Conservation (phyloP, 2,888 invertebrate species). For the Mayetiola destructor region DNA sequence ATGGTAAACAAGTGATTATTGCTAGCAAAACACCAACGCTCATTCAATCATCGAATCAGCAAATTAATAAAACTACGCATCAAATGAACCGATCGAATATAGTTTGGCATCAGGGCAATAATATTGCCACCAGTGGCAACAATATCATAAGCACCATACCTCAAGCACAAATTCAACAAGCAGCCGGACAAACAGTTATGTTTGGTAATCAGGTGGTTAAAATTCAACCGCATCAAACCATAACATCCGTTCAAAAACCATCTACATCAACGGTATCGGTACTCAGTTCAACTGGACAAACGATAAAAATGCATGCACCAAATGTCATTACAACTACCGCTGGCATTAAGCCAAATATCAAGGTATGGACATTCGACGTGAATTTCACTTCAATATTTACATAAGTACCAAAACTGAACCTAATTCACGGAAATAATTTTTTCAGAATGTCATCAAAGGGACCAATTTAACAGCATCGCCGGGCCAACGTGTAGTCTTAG, state of each 20-base stretch:
- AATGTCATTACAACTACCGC: slow-evolving; percentile 18
- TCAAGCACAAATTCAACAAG: background rate
- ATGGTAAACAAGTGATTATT: slow-evolving; percentile 42
- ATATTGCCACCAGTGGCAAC: slow-evolving; percentile 19
- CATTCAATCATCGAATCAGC: slow-evolving; percentile 24
- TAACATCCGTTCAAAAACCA: background rate
- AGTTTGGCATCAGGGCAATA: slow-evolving; percentile 25
- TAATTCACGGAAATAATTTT: background rate
- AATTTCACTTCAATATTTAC: too few species aligned
- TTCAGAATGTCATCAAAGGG: slow-evolving; percentile 21
- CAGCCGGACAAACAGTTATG: slow-evolving; percentile 32
- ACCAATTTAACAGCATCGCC: slow-evolving; percentile 24
- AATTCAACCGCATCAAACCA: slow-evolving; percentile 7
- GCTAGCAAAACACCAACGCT: slow-evolving; percentile 35
- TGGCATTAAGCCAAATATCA: background rate
- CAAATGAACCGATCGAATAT: slow-evolving; percentile 31
- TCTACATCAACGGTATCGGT: slow-evolving; percentile 16
- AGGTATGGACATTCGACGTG: slow-evolving; percentile 2
- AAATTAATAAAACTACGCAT: slow-evolving; percentile 18
- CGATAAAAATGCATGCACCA: slow-evolving; percentile 27
- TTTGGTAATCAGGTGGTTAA: slow-evolving; percentile 33
- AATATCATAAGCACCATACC: slow-evolving; percentile 28
- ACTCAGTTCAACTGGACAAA: slow-evolving; percentile 27
- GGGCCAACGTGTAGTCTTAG: slow-evolving; percentile 37
- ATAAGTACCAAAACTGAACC: too few species aligned